Percentiles rank a stretch among this genome's conserved stretches.
These are phyloP conservation scores for Pristionchus pacificus DNA, from an alignment of 1,140 invertebrate genomes.

Conservation along the genomic window DNA sequence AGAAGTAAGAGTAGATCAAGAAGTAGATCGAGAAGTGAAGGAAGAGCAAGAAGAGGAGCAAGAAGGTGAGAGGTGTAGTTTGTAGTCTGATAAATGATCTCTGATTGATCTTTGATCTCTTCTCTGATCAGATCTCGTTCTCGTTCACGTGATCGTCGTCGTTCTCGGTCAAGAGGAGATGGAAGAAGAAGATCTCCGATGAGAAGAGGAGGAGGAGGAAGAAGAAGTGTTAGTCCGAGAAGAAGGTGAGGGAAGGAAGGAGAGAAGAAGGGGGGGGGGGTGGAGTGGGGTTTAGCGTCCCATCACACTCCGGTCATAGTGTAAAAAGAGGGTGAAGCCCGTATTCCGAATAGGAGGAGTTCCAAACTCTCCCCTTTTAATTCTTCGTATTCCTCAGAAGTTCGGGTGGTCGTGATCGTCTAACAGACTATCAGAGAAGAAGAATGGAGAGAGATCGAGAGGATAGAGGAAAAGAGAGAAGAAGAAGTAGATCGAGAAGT, in stretches of 20 bases:
- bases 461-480: too few species aligned
- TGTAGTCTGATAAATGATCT: too few species aligned
- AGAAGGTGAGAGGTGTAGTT: background rate
- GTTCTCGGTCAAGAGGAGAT: background rate
- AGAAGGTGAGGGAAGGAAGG: background rate
- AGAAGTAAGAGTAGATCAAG: background rate
- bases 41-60: background rate
- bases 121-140: background rate
- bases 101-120: background rate
- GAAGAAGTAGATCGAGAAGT: too few species aligned
- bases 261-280: background rate
- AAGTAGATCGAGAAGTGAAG: slow-evolving; percentile 1
- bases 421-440: too few species aligned
- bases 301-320: background rate
- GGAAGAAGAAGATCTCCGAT: slow-evolving; percentile 1
- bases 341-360: background rate
- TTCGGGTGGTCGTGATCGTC: background rate
- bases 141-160: slow-evolving; percentile 3
- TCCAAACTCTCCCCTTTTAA: background rate
- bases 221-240: background rate
- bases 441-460: too few species aligned
- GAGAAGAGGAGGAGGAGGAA: background rate
- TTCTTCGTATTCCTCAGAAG: background rate
- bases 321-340: background rate
- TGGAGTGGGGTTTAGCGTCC: background rate